Conservation (phyloP, 2,113 vertebrate species). For the Prionailurus viverrinus region DNA sequence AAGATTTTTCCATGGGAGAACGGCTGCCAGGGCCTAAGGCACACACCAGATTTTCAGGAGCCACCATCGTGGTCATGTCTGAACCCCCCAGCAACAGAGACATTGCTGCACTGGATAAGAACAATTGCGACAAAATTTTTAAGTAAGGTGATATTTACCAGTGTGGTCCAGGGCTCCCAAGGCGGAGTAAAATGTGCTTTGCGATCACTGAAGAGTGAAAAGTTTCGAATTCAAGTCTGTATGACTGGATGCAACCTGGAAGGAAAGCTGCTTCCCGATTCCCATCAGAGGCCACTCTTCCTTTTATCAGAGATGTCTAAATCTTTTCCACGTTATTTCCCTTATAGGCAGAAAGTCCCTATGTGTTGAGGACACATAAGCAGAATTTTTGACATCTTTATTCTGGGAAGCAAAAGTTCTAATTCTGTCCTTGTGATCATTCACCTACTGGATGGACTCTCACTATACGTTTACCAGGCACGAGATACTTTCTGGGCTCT, state of each 20-base stretch:
- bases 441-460: background rate
- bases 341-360: background rate
- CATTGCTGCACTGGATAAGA: accelerated
- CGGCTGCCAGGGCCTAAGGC: background rate
- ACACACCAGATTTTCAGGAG: background rate
- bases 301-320: background rate
- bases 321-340: background rate
- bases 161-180: background rate
- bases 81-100: background rate
- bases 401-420: background rate
- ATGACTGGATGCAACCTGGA: background rate
- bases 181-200: background rate
- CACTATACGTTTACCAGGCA: background rate
- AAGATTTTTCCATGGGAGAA: background rate
- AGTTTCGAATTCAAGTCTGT: background rate
- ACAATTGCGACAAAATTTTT: accelerated
- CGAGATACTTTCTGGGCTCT: background rate
- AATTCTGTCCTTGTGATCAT: background rate
- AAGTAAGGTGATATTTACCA: background rate
- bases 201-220: too few relatives aligned
- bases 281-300: background rate
- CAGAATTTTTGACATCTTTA: background rate
- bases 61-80: background rate
- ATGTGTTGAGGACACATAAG: background rate
- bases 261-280: background rate